Percentiles rank a stretch among this genome's conserved stretches.
Evolutionary conservation across 1,140 invertebrate genomes (phyloP).

Genomic region (Drosophila pachea): DNA sequence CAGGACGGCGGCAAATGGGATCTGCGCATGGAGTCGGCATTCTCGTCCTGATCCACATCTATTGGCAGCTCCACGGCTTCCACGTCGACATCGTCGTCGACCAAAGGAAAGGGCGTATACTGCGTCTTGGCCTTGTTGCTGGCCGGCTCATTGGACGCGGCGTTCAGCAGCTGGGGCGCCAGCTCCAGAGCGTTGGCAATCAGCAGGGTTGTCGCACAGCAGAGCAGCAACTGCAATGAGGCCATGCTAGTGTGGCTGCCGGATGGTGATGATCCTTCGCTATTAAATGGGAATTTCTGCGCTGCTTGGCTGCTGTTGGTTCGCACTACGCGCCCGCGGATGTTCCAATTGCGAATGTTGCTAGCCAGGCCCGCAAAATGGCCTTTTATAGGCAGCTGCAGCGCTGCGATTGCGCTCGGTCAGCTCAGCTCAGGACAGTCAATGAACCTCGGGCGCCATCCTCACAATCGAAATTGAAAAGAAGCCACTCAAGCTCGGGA

Average conservation of each 20-base stretch:
- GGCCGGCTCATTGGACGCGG: slow-evolving; percentile 32
- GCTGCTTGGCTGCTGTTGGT: slow-evolving; percentile 3
- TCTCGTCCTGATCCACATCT: slow-evolving; percentile 51
- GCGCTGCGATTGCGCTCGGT: not conserved
- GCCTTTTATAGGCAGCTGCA: slow-evolving; percentile 54
- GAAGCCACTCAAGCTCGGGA: slow-evolving; percentile 61
- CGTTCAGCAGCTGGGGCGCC: slow-evolving; percentile 38
- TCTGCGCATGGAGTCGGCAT: slow-evolving; percentile 11
- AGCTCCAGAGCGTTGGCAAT: slow-evolving; percentile 60
- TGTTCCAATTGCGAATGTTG: slow-evolving; percentile 46
- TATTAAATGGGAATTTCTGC: not conserved
- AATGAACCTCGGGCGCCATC: slow-evolving; percentile 53
- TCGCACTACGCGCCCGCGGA: slow-evolving; percentile 1
- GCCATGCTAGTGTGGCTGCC: slow-evolving; percentile 57
- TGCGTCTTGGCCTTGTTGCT: slow-evolving; percentile 50
- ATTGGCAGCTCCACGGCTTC: slow-evolving; percentile 50
- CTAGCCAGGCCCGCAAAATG: slow-evolving; percentile 13
- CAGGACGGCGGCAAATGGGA: slow-evolving; percentile 60
- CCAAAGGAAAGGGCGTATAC: slow-evolving; percentile 46
- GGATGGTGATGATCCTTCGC: not conserved
- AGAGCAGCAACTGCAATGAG: slow-evolving; percentile 63
- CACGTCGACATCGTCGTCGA: slow-evolving; percentile 60
- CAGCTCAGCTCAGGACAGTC: slow-evolving; percentile 41
- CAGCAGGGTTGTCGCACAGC: slow-evolving; percentile 58
- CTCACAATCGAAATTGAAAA: slow-evolving; percentile 65